These are phyloP conservation scores for Acanthopagrus latus DNA, from an alignment of 2,797 vertebrate genomes.

Conservation along the genomic window DNA sequence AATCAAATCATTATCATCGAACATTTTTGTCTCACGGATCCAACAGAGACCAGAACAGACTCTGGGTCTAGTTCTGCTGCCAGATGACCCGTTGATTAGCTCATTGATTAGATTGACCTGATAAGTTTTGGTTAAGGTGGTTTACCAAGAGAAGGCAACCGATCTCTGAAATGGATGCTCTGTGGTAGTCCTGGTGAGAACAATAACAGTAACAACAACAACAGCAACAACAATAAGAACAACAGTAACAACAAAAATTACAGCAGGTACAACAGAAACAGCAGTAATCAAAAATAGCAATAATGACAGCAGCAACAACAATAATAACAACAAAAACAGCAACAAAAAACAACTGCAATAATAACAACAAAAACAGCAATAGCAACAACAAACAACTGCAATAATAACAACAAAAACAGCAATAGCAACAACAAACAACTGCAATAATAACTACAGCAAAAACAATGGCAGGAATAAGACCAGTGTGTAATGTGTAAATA, in stretches of 20 bases:
- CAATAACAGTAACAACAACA: not conserved
- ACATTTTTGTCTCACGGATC: not conserved
- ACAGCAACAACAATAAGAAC: too few species aligned
- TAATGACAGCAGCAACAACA: not conserved
- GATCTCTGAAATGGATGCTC: constrained; percentile 79
- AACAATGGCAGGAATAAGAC: not conserved
- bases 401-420: too few species aligned
- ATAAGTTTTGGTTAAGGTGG: not conserved
- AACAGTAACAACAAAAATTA: not conserved
- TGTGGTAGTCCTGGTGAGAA: constrained; percentile 35
- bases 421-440: too few species aligned
- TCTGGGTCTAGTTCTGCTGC: constrained; percentile 4
- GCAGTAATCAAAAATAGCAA: too few species aligned
- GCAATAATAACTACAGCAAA: not conserved
- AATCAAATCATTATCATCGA: not conserved
- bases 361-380: too few species aligned
- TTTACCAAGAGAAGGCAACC: constrained; percentile 83
- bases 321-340: too few species aligned
- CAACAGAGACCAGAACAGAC: not conserved
- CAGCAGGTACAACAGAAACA: too few species aligned
- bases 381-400: too few species aligned
- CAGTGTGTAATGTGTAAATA: not conserved
- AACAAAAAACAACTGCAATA: too few species aligned
- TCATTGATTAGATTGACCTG: constrained; percentile 8
- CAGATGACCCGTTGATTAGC: not conserved